Conservation (phyloP, 2,888 invertebrate species). For the Caenorhabditis japonica region DNA sequence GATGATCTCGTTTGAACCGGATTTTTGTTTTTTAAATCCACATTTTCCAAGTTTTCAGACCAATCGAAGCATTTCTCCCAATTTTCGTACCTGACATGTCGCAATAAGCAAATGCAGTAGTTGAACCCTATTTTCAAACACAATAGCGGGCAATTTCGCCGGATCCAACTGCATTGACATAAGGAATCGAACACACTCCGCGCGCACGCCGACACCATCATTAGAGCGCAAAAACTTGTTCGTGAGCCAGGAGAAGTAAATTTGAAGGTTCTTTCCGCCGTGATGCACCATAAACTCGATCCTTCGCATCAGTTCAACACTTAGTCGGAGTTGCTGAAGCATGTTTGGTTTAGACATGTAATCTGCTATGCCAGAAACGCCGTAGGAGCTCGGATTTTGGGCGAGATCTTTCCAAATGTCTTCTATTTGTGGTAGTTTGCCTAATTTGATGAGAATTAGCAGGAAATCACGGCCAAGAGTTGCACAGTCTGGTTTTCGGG, state of each 20-base stretch:
- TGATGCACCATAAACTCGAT: constrained; percentile 28
- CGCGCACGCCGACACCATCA: constrained; percentile 90
- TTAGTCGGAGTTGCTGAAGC: constrained; percentile 16
- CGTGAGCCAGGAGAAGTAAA: constrained; percentile 35
- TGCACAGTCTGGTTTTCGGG: constrained; percentile 38
- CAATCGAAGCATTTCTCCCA: too few relatives aligned
- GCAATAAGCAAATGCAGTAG: constrained; percentile 43
- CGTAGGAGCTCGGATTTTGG: constrained; percentile 22
- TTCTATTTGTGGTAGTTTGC: constrained; percentile 55
- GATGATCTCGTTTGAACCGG: too few relatives aligned
- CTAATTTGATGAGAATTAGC: constrained; percentile 61
- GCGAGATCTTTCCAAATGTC: constrained; percentile 62
- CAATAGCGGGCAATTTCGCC: constrained; percentile 1
- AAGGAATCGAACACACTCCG: constrained; percentile 93
- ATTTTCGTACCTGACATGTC: constrained; percentile 39
- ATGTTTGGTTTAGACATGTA: constrained; percentile 19
- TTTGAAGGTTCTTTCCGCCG: constrained; percentile 21
- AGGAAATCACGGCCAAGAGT: constrained; percentile 66
- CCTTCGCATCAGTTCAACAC: constrained; percentile 23
- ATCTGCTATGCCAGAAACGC: constrained; percentile 21
- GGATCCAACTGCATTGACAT: constrained; percentile 17
- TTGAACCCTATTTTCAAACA: constrained; percentile 49
- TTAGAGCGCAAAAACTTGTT: constrained; percentile 84
- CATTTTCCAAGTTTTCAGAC: too few relatives aligned
- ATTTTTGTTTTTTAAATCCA: too few relatives aligned